These are phyloP conservation scores for Phyto melanocephala DNA, from an alignment of 2,888 invertebrate species.

Conservation along the genomic window DNA sequence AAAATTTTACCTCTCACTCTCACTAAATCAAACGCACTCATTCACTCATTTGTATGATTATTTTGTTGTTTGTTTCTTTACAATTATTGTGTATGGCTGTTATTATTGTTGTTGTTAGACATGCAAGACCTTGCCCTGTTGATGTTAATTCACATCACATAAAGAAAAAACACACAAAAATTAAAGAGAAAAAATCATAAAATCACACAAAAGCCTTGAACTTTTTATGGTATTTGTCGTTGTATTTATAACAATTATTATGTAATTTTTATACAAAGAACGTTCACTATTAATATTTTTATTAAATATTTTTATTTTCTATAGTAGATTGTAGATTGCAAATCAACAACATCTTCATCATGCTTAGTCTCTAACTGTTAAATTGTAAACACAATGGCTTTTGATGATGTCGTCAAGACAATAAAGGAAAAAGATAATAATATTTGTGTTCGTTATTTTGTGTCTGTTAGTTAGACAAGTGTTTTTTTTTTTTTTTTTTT, in stretches of 20 bases:
- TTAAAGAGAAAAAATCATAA: not conserved
- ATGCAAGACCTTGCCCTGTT: conserved; percentile 35
- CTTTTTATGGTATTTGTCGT: conserved; percentile 31
- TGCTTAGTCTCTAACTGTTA: not conserved
- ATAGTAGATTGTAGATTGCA: not conserved
- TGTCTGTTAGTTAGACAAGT: conserved; percentile 12
- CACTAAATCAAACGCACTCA: no score
- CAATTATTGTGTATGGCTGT: not conserved
- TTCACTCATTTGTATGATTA: not conserved
- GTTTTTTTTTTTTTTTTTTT: not conserved
- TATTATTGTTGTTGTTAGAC: conserved; percentile 2
- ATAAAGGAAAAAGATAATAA: not conserved
- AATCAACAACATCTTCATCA: not conserved
- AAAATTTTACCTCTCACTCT: not conserved
- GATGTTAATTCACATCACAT: conserved; percentile 34
- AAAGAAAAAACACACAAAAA: not conserved
- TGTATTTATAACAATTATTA: conserved; percentile 27
- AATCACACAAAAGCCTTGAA: conserved; percentile 38
- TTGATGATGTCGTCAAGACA: not conserved
- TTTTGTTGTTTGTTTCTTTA: not conserved
- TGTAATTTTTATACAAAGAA: conserved; percentile 45
- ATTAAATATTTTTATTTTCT: not conserved
- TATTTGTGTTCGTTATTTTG: not conserved
- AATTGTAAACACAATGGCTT: not conserved
- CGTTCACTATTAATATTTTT: no score